phyloP scores from a whole-genome alignment of 2,797 vertebrate species.

The Helarctos malayanus region DNA sequence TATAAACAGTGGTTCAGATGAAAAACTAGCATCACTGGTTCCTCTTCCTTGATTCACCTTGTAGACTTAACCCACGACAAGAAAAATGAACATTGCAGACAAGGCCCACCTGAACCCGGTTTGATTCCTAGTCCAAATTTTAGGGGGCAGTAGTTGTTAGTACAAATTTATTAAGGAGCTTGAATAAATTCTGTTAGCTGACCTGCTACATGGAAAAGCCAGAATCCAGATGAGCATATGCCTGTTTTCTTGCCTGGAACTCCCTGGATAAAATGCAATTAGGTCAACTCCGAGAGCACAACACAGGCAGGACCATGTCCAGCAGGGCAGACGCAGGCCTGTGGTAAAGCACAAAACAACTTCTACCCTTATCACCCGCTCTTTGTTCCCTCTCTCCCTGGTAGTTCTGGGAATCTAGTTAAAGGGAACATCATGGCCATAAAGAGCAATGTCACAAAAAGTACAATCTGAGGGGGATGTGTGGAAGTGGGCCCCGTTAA shows the following conservation, averaged over 20 bases:
- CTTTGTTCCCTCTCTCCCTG: neutral
- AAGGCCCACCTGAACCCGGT: neutral
- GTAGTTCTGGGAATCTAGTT: neutral
- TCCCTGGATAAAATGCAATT: neutral
- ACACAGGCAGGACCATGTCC: neutral
- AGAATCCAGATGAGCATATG: neutral
- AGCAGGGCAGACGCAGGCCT: neutral
- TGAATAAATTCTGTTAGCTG: neutral
- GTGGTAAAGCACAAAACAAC: neutral
- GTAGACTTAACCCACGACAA: neutral
- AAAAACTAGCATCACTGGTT: neutral
- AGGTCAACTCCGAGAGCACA: neutral
- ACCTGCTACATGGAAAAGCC: neutral
- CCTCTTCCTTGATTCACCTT: neutral
- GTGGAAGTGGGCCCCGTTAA: neutral
- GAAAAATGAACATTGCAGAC: neutral
- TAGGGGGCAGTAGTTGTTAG: neutral
- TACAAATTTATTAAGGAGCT: neutral
- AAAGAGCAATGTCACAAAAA: neutral
- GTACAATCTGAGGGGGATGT: neutral
- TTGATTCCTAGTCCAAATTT: neutral
- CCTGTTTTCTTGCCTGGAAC: neutral
- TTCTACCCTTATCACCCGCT: neutral
- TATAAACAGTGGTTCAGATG: too few relatives aligned
- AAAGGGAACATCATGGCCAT: neutral